phyloP scores from a whole-genome alignment of 2,888 invertebrate species.

The Nemurella pictetii region DNA sequence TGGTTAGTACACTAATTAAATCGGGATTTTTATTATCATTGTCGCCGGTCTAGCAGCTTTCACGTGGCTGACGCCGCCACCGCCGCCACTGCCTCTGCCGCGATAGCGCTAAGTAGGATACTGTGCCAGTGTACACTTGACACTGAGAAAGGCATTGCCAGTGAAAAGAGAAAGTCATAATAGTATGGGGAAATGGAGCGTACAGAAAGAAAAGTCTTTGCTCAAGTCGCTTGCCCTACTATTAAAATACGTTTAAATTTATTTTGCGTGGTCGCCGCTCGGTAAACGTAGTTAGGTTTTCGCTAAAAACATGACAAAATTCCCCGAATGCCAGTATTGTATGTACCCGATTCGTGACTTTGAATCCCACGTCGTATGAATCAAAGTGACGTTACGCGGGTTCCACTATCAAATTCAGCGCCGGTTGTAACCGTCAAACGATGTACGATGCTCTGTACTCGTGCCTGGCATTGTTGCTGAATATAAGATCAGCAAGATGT shows the following conservation, averaged over 20 bases:
- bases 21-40: neutral
- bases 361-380: too few species aligned
- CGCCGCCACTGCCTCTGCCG: constrained; percentile 4
- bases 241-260: neutral
- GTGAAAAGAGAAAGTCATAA: constrained; percentile 38
- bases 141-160: constrained; percentile 50
- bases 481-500: too few species aligned
- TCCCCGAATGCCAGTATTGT: too few species aligned
- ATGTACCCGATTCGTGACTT: too few species aligned
- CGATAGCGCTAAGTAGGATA: constrained; percentile 17
- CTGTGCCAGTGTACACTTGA: constrained; percentile 46
- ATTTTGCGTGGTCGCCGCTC: neutral
- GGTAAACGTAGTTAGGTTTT: too few species aligned
- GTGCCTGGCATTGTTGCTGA: too few species aligned
- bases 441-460: too few species aligned
- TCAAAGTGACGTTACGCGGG: too few species aligned
- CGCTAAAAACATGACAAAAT: too few species aligned
- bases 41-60: constrained; percentile 1
- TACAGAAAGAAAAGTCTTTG: constrained; percentile 23
- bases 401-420: too few species aligned
- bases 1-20: neutral
- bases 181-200: constrained; percentile 37
- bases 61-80: neutral
- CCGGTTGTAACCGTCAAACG: too few species aligned
- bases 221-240: constrained; percentile 15